Evolutionary conservation across 35 echinoderm and acorn worm genomes (phyloP).

Genomic region (Stichopus chloronotus): DNA sequence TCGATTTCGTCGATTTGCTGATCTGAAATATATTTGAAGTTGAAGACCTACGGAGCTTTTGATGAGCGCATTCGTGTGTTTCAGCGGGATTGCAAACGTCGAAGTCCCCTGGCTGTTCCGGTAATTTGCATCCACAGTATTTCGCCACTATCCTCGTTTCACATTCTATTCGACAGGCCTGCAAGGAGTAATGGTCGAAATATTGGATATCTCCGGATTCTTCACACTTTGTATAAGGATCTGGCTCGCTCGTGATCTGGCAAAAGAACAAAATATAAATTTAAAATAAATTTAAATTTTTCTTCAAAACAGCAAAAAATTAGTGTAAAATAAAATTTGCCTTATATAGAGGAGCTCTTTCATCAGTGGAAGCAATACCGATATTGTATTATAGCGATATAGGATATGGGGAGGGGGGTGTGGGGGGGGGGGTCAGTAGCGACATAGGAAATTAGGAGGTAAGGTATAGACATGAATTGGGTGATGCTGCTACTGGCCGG

Average conservation of each 20-base stretch:
- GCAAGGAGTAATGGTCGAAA: slow-evolving; percentile 90
- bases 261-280: background rate
- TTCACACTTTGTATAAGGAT: slow-evolving; percentile 73
- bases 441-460: no score
- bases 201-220: slow-evolving; percentile 49
- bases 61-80: slow-evolving; percentile 75
- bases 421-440: no score
- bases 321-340: background rate
- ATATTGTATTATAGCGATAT: no score
- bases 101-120: slow-evolving; percentile 70
- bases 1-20: no score
- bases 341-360: background rate
- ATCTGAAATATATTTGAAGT: no score
- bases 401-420: no score
- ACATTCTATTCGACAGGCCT: slow-evolving; percentile 89
- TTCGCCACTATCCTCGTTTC: slow-evolving; percentile 74
- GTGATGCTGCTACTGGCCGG: no score
- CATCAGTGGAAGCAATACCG: no score
- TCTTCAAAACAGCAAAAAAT: no score
- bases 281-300: no score
- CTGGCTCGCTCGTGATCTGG: slow-evolving; percentile 77
- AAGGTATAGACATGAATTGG: no score
- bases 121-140: slow-evolving; percentile 74
- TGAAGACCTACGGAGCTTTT: slow-evolving; percentile 55
- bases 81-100: slow-evolving; percentile 75